These are phyloP conservation scores for Tubulanus polymorphus DNA, from an alignment of 2,888 invertebrate species.

Conservation along the genomic window DNA sequence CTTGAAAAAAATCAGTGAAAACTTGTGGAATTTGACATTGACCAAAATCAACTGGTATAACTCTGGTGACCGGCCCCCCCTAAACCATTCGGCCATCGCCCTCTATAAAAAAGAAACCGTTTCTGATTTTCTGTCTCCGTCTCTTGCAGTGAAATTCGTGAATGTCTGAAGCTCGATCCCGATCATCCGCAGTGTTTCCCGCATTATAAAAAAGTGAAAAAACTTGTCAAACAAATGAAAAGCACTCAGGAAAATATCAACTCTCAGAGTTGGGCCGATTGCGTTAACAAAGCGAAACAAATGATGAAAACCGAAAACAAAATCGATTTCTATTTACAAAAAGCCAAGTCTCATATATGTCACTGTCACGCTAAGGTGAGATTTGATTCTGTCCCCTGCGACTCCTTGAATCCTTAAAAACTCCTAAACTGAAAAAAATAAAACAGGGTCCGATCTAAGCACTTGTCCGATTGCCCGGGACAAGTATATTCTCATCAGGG, in stretches of 20 bases:
- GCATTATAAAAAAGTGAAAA: conserved; percentile 93
- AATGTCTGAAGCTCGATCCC: conserved; percentile 94
- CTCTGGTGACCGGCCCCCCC: no score
- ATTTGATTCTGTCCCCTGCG: not conserved
- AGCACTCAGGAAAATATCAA: conserved; percentile 54
- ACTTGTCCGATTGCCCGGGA: no score
- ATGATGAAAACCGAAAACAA: conserved; percentile 66
- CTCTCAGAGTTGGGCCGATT: conserved; percentile 42
- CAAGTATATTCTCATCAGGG: no score
- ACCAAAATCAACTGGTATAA: no score
- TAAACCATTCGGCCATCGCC: no score
- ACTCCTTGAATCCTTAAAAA: no score
- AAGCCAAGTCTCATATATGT: conserved; percentile 75
- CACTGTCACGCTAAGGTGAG: conserved; percentile 62
- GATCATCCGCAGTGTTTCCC: conserved; percentile 95
- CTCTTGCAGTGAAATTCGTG: conserved; percentile 74
- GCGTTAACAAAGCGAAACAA: conserved; percentile 60
- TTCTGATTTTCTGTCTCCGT: conserved; percentile 5
- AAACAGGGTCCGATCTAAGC: no score
- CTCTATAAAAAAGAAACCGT: no score
- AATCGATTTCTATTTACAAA: conserved; percentile 53
- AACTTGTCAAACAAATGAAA: conserved; percentile 71
- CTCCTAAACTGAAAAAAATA: not conserved
- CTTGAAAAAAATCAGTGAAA: no score
- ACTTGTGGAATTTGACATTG: no score